A percentile compares a stretch with the other conserved stretches of the same genome.
Evolutionary conservation across 1,140 invertebrate species (phyloP).

Genomic region (Drosophila albomicans): DNA sequence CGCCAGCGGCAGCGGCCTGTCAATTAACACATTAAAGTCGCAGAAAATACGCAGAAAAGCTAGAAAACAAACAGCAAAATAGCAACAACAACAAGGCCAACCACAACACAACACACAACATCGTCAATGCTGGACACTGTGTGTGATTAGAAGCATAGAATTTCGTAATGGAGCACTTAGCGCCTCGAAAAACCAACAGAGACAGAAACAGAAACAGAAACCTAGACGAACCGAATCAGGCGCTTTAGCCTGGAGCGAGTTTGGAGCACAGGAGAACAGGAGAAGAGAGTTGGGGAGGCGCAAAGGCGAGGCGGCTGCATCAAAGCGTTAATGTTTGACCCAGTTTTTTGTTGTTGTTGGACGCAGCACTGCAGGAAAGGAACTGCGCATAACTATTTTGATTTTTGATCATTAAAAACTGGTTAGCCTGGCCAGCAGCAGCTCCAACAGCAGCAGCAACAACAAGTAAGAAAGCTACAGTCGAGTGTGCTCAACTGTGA

Average conservation of each 20-base stretch:
- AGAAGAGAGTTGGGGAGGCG: not conserved
- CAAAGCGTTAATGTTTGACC: constrained; percentile 73
- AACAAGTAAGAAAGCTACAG: too few species aligned
- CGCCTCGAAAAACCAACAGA: constrained; percentile 31
- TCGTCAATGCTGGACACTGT: constrained; percentile 24
- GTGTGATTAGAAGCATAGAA: constrained; percentile 79
- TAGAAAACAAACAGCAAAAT: constrained; percentile 40
- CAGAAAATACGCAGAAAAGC: constrained; percentile 63
- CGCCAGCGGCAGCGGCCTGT: constrained; percentile 64
- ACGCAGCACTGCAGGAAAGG: constrained; percentile 51
- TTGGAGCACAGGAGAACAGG: constrained; percentile 5
- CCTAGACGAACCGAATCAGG: not conserved
- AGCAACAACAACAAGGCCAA: constrained; percentile 58
- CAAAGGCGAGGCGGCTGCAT: constrained; percentile 32
- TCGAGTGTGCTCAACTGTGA: too few species aligned
- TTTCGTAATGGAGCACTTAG: constrained; percentile 81
- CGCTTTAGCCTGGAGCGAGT: not conserved
- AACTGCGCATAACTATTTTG: constrained; percentile 67
- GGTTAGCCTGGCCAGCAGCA: constrained; percentile 48
- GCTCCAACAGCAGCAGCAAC: not conserved
- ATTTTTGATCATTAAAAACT: constrained; percentile 80
- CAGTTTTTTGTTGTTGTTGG: constrained; percentile 43
- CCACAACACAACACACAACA: not conserved
- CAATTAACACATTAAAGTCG: constrained; percentile 81
- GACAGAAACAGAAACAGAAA: not conserved